Percentiles rank a stretch among this genome's conserved stretches.
Conservation (phyloP, 2,797 vertebrate species). For the Sebastes flavidus region DNA sequence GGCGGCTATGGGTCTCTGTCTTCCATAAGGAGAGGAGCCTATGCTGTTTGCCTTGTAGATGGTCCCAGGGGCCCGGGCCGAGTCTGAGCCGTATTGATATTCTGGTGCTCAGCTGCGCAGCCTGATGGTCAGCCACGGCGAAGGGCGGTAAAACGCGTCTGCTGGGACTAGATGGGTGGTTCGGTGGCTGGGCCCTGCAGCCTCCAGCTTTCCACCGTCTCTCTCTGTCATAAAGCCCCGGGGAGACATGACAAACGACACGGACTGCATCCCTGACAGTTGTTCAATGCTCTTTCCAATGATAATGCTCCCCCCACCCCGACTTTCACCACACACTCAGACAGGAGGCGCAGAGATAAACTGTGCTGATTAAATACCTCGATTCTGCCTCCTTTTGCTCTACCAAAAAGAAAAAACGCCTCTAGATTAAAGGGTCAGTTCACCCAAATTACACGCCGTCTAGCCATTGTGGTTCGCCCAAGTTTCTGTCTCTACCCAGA, state of each 20-base stretch:
- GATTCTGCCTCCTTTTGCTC: constrained; percentile 3
- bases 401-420: constrained; percentile 9
- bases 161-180: constrained; percentile 71
- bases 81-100: constrained; percentile 76
- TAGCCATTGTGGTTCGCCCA: neutral
- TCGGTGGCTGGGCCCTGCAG: constrained; percentile 42
- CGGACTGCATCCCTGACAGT: constrained; percentile 73
- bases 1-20: constrained; percentile 41
- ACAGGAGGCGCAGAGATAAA: constrained; percentile 41
- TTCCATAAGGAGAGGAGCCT: constrained; percentile 54
- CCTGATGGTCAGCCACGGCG: constrained; percentile 68
- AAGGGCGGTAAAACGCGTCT: constrained; percentile 67
- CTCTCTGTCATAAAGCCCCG: constrained; percentile 65
- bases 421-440: constrained; percentile 15
- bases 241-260: constrained; percentile 80
- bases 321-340: constrained; percentile 33
- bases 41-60: constrained; percentile 63
- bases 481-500: neutral
- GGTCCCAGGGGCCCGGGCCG: constrained; percentile 55
- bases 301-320: constrained; percentile 55
- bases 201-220: constrained; percentile 48
- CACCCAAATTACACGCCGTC: neutral
- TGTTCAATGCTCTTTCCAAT: constrained; percentile 76
- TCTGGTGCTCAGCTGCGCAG: constrained; percentile 77
- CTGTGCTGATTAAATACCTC: constrained; percentile 45